These are phyloP conservation scores for Pocota personata DNA, from an alignment of 2,888 invertebrate species.

Conservation along the genomic window DNA sequence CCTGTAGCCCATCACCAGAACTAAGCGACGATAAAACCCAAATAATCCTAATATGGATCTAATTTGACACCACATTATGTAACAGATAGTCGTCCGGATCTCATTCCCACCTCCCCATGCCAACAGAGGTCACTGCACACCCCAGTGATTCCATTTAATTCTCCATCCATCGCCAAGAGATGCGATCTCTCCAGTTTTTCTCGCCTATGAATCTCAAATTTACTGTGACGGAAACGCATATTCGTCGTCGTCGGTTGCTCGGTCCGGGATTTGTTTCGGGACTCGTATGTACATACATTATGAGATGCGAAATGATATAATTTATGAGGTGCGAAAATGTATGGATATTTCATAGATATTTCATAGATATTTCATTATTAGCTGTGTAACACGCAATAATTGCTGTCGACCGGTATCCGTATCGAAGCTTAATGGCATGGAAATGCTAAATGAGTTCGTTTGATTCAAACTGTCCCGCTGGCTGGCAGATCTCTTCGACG, in stretches of 20 bases:
- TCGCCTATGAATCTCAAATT: slow-evolving; percentile 66
- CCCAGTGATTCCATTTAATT: slow-evolving; percentile 64
- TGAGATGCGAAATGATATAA: slow-evolving; percentile 9
- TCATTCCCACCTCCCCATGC: background rate
- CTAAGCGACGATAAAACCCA: slow-evolving; percentile 50
- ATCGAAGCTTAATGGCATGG: slow-evolving; percentile 53
- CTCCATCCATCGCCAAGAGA: slow-evolving; percentile 44
- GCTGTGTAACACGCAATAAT: slow-evolving; percentile 33
- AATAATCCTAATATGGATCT: slow-evolving; percentile 61
- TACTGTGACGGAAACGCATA: slow-evolving; percentile 63
- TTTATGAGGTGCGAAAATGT: slow-evolving; percentile 66
- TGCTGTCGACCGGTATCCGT: slow-evolving; percentile 26
- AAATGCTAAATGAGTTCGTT: slow-evolving; percentile 59
- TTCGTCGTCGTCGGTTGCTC: slow-evolving; percentile 14
- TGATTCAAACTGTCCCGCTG: slow-evolving; percentile 28
- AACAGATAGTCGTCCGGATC: slow-evolving; percentile 26
- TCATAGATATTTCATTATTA: slow-evolving; percentile 51
- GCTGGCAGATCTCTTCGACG: too few relatives aligned
- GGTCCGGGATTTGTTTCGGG: background rate
- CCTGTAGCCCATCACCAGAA: slow-evolving; percentile 11
- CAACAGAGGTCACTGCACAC: slow-evolving; percentile 43
- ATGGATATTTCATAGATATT: slow-evolving; percentile 39
- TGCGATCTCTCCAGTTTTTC: slow-evolving; percentile 49
- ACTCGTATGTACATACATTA: background rate
- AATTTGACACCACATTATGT: slow-evolving; percentile 68